These are phyloP conservation scores for Sympetrum striolatum DNA, from an alignment of 2,888 invertebrate genomes.

Conservation along the genomic window DNA sequence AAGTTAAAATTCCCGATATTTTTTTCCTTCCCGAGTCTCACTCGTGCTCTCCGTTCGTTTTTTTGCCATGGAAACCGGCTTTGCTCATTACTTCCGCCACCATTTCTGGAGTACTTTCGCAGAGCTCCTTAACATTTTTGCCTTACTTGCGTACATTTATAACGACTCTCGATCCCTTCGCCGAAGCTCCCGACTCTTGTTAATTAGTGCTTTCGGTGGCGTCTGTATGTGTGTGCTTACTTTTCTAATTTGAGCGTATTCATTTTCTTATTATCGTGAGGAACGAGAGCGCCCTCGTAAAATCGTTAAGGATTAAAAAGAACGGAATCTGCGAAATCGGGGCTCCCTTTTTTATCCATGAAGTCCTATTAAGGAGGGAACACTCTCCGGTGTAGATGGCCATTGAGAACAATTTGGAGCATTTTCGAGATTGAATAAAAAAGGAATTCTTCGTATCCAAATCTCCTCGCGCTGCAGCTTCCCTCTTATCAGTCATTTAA, in stretches of 20 bases:
- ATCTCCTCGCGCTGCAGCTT: too few relatives aligned
- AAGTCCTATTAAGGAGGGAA: too few relatives aligned
- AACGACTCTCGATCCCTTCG: neutral
- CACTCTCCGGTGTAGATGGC: too few relatives aligned
- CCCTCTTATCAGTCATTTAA: too few relatives aligned
- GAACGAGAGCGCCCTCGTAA: neutral
- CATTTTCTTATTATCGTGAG: neutral
- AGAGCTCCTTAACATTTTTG: neutral
- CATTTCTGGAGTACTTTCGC: neutral
- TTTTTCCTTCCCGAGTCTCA: neutral
- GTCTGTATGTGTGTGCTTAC: neutral
- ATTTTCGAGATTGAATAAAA: too few relatives aligned
- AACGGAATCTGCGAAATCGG: neutral
- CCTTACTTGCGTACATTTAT: neutral
- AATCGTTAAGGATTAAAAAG: neutral
- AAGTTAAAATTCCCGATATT: neutral
- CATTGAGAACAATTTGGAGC: too few relatives aligned
- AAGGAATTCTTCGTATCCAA: too few relatives aligned
- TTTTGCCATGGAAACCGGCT: neutral
- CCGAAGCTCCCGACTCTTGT: conserved; percentile 1
- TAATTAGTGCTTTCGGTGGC: conserved; percentile 24
- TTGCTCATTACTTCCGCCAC: neutral
- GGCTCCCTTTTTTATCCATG: neutral
- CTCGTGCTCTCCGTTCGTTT: neutral
- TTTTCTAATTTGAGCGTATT: neutral